phyloP scores from a whole-genome alignment of 2,888 invertebrate species.

The Nemapogon koenigi region DNA sequence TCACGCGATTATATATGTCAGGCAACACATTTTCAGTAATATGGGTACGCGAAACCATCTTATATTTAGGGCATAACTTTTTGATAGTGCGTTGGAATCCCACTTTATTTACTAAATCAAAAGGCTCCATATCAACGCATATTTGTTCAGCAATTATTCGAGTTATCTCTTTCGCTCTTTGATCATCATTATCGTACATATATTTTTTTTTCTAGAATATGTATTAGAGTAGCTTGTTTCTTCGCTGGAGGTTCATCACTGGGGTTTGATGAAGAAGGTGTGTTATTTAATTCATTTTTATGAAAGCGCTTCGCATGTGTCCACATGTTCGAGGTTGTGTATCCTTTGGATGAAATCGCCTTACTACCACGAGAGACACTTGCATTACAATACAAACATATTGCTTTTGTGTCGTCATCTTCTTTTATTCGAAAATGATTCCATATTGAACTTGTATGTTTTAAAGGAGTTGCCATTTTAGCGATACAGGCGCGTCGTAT shows the following conservation, averaged over 20 bases:
- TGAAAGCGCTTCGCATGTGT: conserved; percentile 14
- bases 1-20: conserved; percentile 17
- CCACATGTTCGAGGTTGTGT: conserved; percentile 10
- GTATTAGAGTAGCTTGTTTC: conserved; percentile 17
- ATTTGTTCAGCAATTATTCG: conserved; percentile 19
- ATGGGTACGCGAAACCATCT: conserved; percentile 18
- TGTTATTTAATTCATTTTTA: conserved; percentile 12
- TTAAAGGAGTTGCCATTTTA: too few species aligned
- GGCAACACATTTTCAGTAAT: conserved; percentile 15
- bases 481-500: too few species aligned
- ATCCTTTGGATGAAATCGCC: conserved; percentile 14
- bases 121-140: conserved; percentile 20
- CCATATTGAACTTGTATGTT: too few species aligned
- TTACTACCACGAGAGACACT: conserved; percentile 10
- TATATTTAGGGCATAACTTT: conserved; percentile 17
- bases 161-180: conserved; percentile 18
- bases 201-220: conserved; percentile 12
- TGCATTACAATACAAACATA: background rate
- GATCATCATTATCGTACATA: conserved; percentile 20
- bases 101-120: conserved; percentile 19
- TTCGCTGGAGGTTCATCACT: conserved; percentile 13
- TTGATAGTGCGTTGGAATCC: conserved; percentile 16
- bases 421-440: too few species aligned
- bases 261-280: conserved; percentile 10
- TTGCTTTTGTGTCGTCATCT: background rate